Evolutionary conservation across 2,797 vertebrate species (phyloP), one percentile per base, ranked within the genome.

Genomic region (Nannoperca australis): DNA sequence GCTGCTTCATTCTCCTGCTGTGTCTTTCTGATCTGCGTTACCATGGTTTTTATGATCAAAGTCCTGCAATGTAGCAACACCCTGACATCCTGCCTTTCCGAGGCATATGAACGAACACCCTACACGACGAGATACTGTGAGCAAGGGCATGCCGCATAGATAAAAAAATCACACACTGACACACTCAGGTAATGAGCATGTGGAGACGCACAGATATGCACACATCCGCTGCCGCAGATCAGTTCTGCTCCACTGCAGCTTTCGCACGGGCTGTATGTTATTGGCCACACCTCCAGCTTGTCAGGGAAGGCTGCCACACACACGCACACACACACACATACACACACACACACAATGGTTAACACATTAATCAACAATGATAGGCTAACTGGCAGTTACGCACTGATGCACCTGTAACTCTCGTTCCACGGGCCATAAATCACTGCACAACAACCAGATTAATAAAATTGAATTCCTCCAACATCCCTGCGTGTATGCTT

Each of bases 11-110:
- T 66, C 75, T 56, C 66, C 20, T 30, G 32, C 75, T 66, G 73
- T 3, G 11, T 70, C 62, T 54, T 81, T 86, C 63, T 82, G 58
- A 89, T 87, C 79, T 56, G 27, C 10, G 89, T 94, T 93, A 55
- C 92, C 90, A 94, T 93, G 93, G 91, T 93, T 90, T 60, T 93
- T 89, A 68, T 62, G 79, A 91, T 91, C 88, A 89, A 89, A 89
- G 81, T 83, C 62, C 32, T 34, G 51, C 81, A 11, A 38, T 44
- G 73, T 59, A 65, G 70, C 63, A 24, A 49, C 71, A 42, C 58
- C 0, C 73, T 64, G 77, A 85, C 66, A 76, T 36, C 47, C 80
- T 44, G 65, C 66, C 70, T 70, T 58, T 44, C 73, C 4, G 14
- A 38, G 49, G 64, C 81, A 45, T 49, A 53, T 40, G 61, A 73